These are phyloP conservation scores for Tragopan temminckii DNA, from an alignment of 2,797 vertebrate species.

Conservation along the genomic window DNA sequence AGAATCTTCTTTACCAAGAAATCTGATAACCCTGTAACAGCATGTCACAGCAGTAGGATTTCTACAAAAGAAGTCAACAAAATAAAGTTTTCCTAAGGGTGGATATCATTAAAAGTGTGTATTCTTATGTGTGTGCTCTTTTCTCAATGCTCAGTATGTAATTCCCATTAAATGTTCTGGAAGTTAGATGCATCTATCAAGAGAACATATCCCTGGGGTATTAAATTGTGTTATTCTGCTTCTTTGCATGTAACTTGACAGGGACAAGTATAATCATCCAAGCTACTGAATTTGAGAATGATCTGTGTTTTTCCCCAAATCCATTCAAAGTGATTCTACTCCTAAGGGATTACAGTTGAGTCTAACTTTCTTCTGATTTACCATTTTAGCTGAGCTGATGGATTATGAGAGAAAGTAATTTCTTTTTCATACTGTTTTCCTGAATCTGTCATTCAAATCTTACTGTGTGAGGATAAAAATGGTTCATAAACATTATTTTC, in stretches of 20 bases:
- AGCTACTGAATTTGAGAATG: slow-evolving; percentile 45
- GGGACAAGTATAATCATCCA: slow-evolving; percentile 48
- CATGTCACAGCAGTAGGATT: not conserved
- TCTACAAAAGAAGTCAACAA: not conserved
- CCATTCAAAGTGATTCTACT: slow-evolving; percentile 36
- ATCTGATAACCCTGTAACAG: not conserved
- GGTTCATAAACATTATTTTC: slow-evolving; percentile 61
- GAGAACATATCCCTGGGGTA: slow-evolving; percentile 11
- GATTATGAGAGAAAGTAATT: slow-evolving; percentile 66
- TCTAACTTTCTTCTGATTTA: slow-evolving; percentile 53
- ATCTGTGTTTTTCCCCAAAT: slow-evolving; percentile 42
- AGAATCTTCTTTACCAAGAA: not conserved
- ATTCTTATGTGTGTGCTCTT: not conserved
- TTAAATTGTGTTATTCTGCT: slow-evolving; percentile 41
- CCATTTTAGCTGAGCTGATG: slow-evolving; percentile 48
- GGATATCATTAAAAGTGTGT: not conserved
- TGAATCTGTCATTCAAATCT: slow-evolving; percentile 53
- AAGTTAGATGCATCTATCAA: slow-evolving; percentile 46
- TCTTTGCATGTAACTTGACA: slow-evolving; percentile 55
- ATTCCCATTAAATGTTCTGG: not conserved
- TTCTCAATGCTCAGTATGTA: not conserved
- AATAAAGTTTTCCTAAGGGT: slow-evolving; percentile 15
- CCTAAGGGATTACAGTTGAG: slow-evolving; percentile 28
- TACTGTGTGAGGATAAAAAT: slow-evolving; percentile 19
- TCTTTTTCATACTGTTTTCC: slow-evolving; percentile 50